Base-by-base conservation (phyloP, 92 coral and sea anemone species). In the Phenganax subtilis region DNA sequence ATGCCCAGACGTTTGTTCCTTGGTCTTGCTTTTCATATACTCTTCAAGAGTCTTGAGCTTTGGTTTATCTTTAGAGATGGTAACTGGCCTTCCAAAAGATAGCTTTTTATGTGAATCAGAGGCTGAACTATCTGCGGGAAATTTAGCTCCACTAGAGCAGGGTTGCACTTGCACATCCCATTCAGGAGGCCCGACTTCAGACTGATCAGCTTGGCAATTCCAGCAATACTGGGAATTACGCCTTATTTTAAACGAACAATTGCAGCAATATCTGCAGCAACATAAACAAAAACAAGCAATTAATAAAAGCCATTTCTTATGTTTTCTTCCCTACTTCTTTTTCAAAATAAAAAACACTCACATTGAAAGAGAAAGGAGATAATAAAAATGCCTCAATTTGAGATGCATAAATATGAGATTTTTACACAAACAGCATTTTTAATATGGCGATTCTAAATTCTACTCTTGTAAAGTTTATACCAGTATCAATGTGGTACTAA, bases 31-130 rank as follows among this genome's bases (percentile, higher is more conserved):
- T 59, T 59, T 6, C 65, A 59, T 59, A 20, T 59, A 68, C 16
- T 68, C 73, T 68, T 68, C 73, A 25, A 68, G 73, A 14, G 25
- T 68, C 47, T 12, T 68, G 12, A 15, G 54, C 47, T 59, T 59
- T 59, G 65, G 65, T 59, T 59, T 59, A 59, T 14, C 17, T 59
- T 59, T 6, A 0, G 5, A 14, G 17, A 37, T 5, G 47, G 2
- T 3, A 7, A 68, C 73, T 10, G 44, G 73, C 27, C 73, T 68
- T 68, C 51, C 73, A 68, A 68, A 68, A 68, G 73, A 68, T 51
- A 68, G 54, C 73, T 44, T 68, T 68, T 68, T 68, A 6, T 59
- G 15, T 10, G n/a, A 14, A 14, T 59, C 65, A 59, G 65, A 59
- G 65, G 65, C 17, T 10, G 65, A 59, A 59, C 65, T 59, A 14